These are phyloP conservation scores for Ctenicera cuprea DNA, from an alignment of 2,888 invertebrate species.

Conservation along the genomic window DNA sequence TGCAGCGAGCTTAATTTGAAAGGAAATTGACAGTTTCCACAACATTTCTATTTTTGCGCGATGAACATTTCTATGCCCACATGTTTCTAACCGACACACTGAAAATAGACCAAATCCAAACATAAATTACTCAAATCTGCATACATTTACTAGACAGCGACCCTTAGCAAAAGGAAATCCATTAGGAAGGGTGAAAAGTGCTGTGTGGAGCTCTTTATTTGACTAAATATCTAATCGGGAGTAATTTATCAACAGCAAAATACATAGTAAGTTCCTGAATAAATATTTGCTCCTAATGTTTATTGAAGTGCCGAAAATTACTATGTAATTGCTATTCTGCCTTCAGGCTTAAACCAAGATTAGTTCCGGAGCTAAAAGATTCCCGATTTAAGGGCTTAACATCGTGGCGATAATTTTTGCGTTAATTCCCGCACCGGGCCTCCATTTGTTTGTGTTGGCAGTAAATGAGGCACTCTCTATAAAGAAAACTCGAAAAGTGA, in stretches of 20 bases:
- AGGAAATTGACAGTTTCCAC: no score
- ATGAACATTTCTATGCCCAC: neutral
- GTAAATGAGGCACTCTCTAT: slow-evolving; percentile 12
- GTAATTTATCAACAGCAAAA: slow-evolving; percentile 50
- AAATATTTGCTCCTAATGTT: slow-evolving; percentile 44
- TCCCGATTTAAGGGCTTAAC: slow-evolving; percentile 12
- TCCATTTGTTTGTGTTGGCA: slow-evolving; percentile 13
- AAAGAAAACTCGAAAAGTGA: slow-evolving; percentile 10
- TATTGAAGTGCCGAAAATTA: slow-evolving; percentile 44
- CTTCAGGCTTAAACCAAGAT: slow-evolving; percentile 31
- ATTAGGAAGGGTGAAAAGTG: slow-evolving; percentile 52
- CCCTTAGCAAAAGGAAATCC: slow-evolving; percentile 49
- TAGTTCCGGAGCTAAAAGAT: slow-evolving; percentile 30
- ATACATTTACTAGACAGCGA: slow-evolving; percentile 44
- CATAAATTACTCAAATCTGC: slow-evolving; percentile 38
- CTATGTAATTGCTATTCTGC: slow-evolving; percentile 37
- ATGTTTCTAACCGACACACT: neutral
- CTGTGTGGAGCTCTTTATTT: slow-evolving; percentile 47
- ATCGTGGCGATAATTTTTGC: neutral
- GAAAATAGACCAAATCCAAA: slow-evolving; percentile 4
- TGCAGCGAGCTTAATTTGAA: no score
- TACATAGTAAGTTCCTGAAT: slow-evolving; percentile 39
- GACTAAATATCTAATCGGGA: slow-evolving; percentile 47
- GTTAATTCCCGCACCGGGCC: neutral
- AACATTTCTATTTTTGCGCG: neutral